phyloP scores from a whole-genome alignment of 2,888 invertebrate genomes.

The Meghimatium bilineatum region DNA sequence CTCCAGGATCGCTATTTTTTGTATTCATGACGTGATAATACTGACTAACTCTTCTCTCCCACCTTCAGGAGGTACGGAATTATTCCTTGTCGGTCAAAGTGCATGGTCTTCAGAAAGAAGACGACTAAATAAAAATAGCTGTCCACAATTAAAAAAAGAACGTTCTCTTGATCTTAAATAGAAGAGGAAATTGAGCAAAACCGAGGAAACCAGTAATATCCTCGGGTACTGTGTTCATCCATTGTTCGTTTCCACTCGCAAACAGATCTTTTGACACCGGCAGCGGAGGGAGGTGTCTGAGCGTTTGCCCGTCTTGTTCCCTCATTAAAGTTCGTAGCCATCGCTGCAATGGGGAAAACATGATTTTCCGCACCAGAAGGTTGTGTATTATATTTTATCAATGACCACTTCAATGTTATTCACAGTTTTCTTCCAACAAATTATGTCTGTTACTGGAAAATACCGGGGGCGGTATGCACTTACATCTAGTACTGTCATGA shows the following conservation, averaged over 20 bases:
- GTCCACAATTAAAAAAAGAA: conserved; percentile 12
- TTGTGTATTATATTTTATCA: conserved; percentile 25
- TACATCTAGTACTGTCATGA: background rate
- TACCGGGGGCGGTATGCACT: background rate
- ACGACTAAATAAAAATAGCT: conserved; percentile 12
- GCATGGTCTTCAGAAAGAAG: background rate
- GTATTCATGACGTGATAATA: conserved; percentile 15
- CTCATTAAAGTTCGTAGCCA: conserved; percentile 40
- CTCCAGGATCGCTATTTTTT: conserved; percentile 25
- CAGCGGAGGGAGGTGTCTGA: conserved; percentile 22
- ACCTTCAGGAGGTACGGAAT: conserved; percentile 8
- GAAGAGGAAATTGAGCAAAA: conserved; percentile 47
- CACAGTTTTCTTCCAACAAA: background rate
- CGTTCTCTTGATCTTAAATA: conserved; percentile 25
- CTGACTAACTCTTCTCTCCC: conserved; percentile 21
- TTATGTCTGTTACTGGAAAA: conserved; percentile 2
- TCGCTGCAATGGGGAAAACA: conserved; percentile 32
- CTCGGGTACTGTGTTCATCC: conserved; percentile 23
- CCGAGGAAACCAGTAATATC: conserved; percentile 28
- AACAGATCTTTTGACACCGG: conserved; percentile 40
- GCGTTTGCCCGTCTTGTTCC: conserved; percentile 43
- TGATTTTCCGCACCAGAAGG: conserved; percentile 37
- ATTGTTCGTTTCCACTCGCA: conserved; percentile 32
- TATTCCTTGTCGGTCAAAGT: conserved; percentile 28
- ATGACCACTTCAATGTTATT: conserved; percentile 20